Base-by-base conservation (phyloP, 2,888 invertebrate genomes). In the Tenodera sinensis region DNA sequence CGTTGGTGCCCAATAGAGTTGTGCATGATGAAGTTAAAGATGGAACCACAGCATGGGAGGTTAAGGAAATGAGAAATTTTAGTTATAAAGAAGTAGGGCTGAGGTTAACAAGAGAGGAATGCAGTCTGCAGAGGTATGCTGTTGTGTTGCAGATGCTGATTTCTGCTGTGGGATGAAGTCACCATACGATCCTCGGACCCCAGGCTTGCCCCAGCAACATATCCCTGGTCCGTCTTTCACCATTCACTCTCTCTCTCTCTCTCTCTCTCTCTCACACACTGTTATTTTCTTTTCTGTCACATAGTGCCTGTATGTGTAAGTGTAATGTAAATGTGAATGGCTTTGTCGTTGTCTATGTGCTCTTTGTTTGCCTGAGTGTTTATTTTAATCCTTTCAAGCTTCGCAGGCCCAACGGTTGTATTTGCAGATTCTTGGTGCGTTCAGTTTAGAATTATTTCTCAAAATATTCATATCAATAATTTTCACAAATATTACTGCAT, bases 81-180 rank as follows among this genome's bases (percentile, higher is more conserved):
- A n/a, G n/a, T n/a, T n/a, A n/a, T n/a, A n/a, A n/a, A n/a, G n/a
- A n/a, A n/a, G n/a, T n/a, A n/a, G n/a, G n/a, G n/a, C n/a, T n/a
- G n/a, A n/a, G n/a, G n/a, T n/a, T n/a, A n/a, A n/a, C n/a, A n/a
- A n/a, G n/a, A n/a, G n/a, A n/a, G n/a, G n/a, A n/a, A n/a, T n/a
- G n/a, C n/a, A n/a, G n/a, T n/a, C n/a, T n/a, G n/a, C n/a, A 30
- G 30, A 30, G 30, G 30, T 30, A 30, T 30, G 30, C 30, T 89
- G 89, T 87, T 94, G 93, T 95, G 95, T 96, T 97, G 94, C 97
- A 97, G 97, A 97, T 97, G 96, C 97, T 94, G 97, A 97, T 95
- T 97, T 97, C 95, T 97, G 97, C 96, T 97, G 97, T 95, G 97
- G 97, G 94, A 95, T 97, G 94, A 96, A 95, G 93, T 96, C 96